Evolutionary conservation across 2,797 vertebrate species (phyloP).

Genomic region (Staurois parvus): DNA sequence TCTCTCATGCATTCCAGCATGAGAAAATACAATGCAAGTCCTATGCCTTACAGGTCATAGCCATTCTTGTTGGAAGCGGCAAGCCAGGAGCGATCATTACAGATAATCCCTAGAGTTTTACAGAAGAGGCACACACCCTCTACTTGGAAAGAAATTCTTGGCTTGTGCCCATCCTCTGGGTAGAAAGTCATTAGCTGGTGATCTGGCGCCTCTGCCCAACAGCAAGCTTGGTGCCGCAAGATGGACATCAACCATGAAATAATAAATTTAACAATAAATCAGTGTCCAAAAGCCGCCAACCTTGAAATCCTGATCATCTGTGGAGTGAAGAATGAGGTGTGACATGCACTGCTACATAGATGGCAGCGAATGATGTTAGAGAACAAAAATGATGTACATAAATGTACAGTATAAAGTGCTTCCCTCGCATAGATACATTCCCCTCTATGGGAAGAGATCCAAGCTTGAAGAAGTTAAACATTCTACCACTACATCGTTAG

Average conservation of each 20-base stretch:
- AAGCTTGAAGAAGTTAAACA: too few relatives aligned
- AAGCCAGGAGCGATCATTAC: constrained; percentile 46
- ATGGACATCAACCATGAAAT: neutral
- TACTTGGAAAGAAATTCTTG: neutral
- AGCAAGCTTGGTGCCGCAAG: neutral
- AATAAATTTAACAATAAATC: neutral
- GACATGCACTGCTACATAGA: too few relatives aligned
- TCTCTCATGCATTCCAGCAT: constrained; percentile 27
- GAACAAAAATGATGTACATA: too few relatives aligned
- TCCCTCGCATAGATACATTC: too few relatives aligned
- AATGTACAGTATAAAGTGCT: too few relatives aligned
- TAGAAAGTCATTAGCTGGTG: neutral
- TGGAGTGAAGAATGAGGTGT: neutral
- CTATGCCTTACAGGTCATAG: constrained; percentile 40
- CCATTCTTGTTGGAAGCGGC: neutral
- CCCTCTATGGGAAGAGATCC: too few relatives aligned
- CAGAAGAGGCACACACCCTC: constrained; percentile 27
- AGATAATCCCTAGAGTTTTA: constrained; percentile 29
- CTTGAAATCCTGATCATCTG: neutral
- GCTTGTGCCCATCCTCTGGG: neutral
- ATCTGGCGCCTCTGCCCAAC: neutral
- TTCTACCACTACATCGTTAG: too few relatives aligned
- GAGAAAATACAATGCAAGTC: constrained; percentile 45
- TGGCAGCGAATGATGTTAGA: too few relatives aligned
- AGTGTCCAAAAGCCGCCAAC: neutral